Conservation (phyloP, 2,797 vertebrate species). For the Lithobates pipiens region DNA sequence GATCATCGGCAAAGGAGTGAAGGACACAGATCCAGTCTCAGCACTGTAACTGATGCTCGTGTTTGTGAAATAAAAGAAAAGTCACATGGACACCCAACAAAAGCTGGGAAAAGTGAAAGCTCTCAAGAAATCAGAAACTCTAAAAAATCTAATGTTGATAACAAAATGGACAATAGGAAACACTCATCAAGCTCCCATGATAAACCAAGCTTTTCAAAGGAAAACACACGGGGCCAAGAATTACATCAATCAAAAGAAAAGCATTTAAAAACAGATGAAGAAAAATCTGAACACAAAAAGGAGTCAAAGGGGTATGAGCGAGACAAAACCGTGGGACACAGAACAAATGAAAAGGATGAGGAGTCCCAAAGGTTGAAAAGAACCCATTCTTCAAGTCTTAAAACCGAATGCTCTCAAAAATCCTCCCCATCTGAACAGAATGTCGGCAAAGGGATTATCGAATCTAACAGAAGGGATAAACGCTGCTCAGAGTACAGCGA, state of each 20-base stretch:
- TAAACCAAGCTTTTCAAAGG: conserved; percentile 68
- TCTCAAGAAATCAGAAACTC: conserved; percentile 68
- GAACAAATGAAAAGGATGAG: conserved; percentile 68
- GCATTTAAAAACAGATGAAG: conserved; percentile 66
- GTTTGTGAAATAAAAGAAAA: conserved; percentile 68
- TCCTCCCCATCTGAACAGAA: conserved; percentile 68
- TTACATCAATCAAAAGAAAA: conserved; percentile 69
- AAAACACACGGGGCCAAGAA: conserved; percentile 70
- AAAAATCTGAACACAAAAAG: conserved; percentile 72
- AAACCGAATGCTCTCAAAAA: conserved; percentile 68
- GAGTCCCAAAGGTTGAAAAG: conserved; percentile 74
- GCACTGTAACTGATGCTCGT: conserved; percentile 62
- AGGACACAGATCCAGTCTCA: conserved; percentile 58
- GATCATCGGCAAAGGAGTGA: conserved; percentile 67
- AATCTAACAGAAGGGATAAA: conserved; percentile 67
- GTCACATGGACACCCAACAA: conserved; percentile 66
- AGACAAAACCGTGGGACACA: conserved; percentile 70
- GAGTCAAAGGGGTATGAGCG: conserved; percentile 71
- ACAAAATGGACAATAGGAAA: conserved; percentile 65
- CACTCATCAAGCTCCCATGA: conserved; percentile 69
- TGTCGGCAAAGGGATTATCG: conserved; percentile 70
- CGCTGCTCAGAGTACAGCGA: conserved; percentile 68
- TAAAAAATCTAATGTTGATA: conserved; percentile 67
- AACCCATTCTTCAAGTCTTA: conserved; percentile 70
- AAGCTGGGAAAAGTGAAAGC: conserved; percentile 68